Evolutionary conservation across 2,797 vertebrate species (phyloP), one percentile per base, ranked within the genome.

Genomic region (Chiroxiphia lanceolata): DNA sequence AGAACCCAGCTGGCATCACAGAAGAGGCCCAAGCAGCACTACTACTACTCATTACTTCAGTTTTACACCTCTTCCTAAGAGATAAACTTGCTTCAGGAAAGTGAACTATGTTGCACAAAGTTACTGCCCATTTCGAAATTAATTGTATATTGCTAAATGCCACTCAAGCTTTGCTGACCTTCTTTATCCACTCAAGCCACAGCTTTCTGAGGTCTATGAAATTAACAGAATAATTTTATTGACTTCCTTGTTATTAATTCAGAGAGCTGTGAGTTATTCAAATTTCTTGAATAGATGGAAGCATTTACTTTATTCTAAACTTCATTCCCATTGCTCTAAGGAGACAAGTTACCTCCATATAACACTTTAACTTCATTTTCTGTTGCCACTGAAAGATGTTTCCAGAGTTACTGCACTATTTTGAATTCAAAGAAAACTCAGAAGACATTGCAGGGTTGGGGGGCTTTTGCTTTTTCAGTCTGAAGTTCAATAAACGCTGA

Each of bases 201-300:
- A 1, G 34, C 71, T 94, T 94, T 95, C 63, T 91, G 89, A 97
- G 89, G 83, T 95, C 95, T 93, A 95, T 93, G 92, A 88, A 97
- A 89, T 92, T 89, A 95, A 87, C 59, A 79, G 70, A 95, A 90
- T 87, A 89, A 92, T 81, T 97, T 96, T 90, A 96, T 94, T 95
- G 93, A 97, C 95, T 97, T 97, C 75, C 63, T 92, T 87, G 77
- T 89, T 96, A 94, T 96, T 95, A 96, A 96, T 95, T 96, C 92
- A 75, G 13, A 65, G 45, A 47, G 47, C 71, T 93, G 83, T 83
- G 77, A 83, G 94, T 97, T 97, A 96, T 96, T 96, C 95, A 96
- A 93, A 96, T 97, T 92, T 93, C 81, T 64, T 31, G 60, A 90
- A 95, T 11, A 92, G 93, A 79, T 82, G 19, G 96, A 97, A 96